Evolutionary conservation across 2,113 vertebrate genomes (phyloP).

Genomic region (Ariopsis seemanni): DNA sequence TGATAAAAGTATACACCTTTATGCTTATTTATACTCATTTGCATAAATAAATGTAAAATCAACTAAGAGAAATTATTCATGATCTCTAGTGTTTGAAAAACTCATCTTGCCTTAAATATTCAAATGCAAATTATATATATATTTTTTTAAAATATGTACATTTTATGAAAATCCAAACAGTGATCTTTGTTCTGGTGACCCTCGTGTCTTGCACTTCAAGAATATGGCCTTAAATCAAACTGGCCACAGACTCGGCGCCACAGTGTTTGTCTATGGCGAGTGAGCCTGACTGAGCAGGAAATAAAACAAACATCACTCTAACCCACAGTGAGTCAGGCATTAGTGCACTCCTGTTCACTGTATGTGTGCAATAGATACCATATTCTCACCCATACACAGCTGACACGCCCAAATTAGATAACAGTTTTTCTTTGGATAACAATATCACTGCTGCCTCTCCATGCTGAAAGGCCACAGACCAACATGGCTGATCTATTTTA

Average conservation of each 20-base stretch:
- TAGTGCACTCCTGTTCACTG: neutral
- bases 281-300: constrained; percentile 24
- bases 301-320: constrained; percentile 20
- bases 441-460: neutral
- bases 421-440: constrained; percentile 25
- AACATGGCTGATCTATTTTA: constrained; percentile 40
- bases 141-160: neutral
- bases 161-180: neutral
- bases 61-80: neutral
- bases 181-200: neutral
- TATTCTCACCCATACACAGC: neutral
- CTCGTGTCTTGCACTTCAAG: neutral
- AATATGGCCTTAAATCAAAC: neutral
- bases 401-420: constrained; percentile 14
- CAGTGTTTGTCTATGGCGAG: constrained; percentile 13
- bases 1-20: neutral
- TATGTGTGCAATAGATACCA: neutral
- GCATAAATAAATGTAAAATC: neutral
- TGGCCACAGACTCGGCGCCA: neutral
- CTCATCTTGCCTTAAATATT: neutral
- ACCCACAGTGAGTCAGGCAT: constrained; percentile 15
- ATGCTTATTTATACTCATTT: neutral
- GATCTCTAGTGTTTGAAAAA: too few relatives aligned
- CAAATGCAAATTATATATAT: neutral
- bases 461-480: constrained; percentile 21